phyloP scores from a whole-genome alignment of 2,888 invertebrate species.

The Conops quadrifasciatus region DNA sequence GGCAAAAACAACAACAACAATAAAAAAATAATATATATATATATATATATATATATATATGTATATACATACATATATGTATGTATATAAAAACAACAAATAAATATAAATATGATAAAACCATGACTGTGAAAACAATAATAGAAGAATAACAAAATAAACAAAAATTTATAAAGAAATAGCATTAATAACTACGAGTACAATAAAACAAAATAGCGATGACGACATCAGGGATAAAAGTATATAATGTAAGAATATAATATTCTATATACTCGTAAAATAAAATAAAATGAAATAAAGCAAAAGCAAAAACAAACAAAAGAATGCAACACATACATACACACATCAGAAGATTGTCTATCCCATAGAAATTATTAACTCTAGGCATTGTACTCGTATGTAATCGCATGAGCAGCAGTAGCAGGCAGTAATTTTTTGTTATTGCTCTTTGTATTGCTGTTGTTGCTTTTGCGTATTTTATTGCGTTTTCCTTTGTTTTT shows the following conservation, averaged over 20 bases:
- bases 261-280: background rate
- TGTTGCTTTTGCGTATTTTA: slow-evolving; percentile 29
- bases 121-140: background rate
- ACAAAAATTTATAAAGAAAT: too few relatives aligned
- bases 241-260: slow-evolving; percentile 8
- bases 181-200: too few relatives aligned
- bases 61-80: too few relatives aligned
- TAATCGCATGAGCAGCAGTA: slow-evolving; percentile 5
- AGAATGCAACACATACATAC: background rate
- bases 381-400: background rate
- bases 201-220: background rate
- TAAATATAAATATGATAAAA: background rate
- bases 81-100: too few relatives aligned
- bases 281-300: background rate
- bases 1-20: too few relatives aligned
- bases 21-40: too few relatives aligned
- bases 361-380: too few relatives aligned
- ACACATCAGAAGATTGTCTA: too few relatives aligned
- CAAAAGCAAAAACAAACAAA: background rate
- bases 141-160: background rate
- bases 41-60: too few relatives aligned
- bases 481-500: slow-evolving; percentile 43
- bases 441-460: background rate
- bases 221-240: background rate
- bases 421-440: slow-evolving; percentile 9